Evolutionary conservation across 2,113 vertebrate species (phyloP).

Genomic region (Chloroceryle aenea): DNA sequence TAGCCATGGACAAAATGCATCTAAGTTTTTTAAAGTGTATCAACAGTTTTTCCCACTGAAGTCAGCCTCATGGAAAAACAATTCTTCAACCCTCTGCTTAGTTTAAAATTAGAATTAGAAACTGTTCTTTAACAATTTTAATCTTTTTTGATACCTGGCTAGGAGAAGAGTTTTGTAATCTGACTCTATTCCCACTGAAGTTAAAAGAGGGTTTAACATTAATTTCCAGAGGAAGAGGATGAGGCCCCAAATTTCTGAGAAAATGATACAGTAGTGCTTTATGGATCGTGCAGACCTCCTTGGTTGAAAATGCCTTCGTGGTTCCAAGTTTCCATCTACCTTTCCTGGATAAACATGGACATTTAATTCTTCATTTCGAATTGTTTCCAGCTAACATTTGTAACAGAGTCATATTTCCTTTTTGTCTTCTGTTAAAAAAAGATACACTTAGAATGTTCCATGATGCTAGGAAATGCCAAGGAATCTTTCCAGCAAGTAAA

Average conservation of each 20-base stretch:
- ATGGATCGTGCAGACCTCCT: conserved; percentile 65
- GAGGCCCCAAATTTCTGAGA: background rate
- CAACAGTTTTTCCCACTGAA: background rate
- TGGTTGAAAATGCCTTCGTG: conserved; percentile 53
- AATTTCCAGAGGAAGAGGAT: conserved; percentile 40
- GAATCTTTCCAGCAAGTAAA: conserved; percentile 66
- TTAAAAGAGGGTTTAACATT: conserved; percentile 6
- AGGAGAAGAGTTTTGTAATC: background rate
- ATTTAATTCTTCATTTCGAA: conserved; percentile 64
- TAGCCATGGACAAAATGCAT: background rate
- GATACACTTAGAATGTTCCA: conserved; percentile 70
- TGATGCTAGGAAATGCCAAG: conserved; percentile 65
- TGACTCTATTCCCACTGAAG: background rate
- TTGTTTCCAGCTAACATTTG: conserved; percentile 72
- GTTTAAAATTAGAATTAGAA: background rate
- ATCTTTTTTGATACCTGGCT: background rate
- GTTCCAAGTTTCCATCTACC: conserved; percentile 73
- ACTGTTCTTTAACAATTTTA: background rate
- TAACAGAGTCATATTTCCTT: conserved; percentile 47
- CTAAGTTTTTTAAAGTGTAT: background rate
- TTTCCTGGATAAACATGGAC: conserved; percentile 73
- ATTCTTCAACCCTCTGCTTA: background rate
- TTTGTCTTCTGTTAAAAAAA: conserved; percentile 68
- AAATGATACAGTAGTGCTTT: conserved; percentile 26
- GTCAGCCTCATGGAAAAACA: conserved; percentile 2